Evolutionary conservation across 1,140 invertebrate genomes (phyloP), one percentile per base, ranked within the genome.

Genomic region (Drosophila dunni): DNA sequence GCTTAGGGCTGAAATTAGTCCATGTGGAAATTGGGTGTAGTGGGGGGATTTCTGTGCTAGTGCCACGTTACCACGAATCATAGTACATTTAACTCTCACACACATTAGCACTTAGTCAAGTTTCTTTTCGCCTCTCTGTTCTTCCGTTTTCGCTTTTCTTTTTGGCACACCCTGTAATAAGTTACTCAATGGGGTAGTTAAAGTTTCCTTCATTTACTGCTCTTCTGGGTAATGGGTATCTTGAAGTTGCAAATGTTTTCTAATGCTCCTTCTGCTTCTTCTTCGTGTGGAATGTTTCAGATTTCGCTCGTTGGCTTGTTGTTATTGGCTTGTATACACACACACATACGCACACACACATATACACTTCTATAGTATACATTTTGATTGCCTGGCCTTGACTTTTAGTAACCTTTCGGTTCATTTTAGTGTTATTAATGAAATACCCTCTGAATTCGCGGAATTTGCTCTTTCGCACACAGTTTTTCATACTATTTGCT

Each of bases 361-460:
- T 5, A 29, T 29, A 29, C 24, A 29, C 24, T 3, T 29, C 3
- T 29, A 29, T 29, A 29, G 24, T 29, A 29, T 29, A 29, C 24
- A 29, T 73, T 76, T 63, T 73, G 57, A 67, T 73, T 77, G 74
- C 44, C 50, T 75, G 84, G 80, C 84, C 84, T 89, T 89, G 84
- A 89, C 84, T 89, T 88, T 89, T 72, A 89, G 84, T 89, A 89
- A 89, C 84, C 84, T 89, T 79, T 78, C 79, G 72, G 70, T 78
- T 83, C 88, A 88, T 80, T 89, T 81, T 88, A 88, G 84, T 86
- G 81, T 84, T 84, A 89, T 89, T 89, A 89, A 89, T 88, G 83
- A 50, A 65, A 60, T 15, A 33, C 64, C 54, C 71, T 20, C 34
- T 15, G 62, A 83, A 68, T 84, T 89, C 75, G 63, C 68, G 65